A percentile compares a stretch with the other conserved stretches of the same genome.
These are phyloP conservation scores for Lacanobia wlatinum DNA, from an alignment of 2,888 invertebrate genomes.

Conservation along the genomic window DNA sequence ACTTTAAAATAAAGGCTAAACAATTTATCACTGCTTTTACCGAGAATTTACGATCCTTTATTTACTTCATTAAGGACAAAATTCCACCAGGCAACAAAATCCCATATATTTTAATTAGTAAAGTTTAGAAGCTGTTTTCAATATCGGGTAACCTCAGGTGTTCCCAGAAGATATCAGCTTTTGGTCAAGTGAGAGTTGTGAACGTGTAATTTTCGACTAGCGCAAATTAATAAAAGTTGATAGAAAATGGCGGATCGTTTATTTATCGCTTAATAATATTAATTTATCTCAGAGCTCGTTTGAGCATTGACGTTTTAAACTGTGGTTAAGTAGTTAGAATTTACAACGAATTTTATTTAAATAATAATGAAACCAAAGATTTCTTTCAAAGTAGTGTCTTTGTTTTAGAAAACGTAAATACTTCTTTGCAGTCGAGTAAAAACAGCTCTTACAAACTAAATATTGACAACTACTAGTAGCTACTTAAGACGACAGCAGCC, in stretches of 20 bases:
- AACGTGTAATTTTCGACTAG: slow-evolving; percentile 6
- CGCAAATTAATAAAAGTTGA: slow-evolving; percentile 10
- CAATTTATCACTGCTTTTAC: not conserved
- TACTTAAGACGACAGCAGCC: no score
- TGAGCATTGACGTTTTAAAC: not conserved
- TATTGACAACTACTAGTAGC: not conserved
- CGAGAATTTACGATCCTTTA: not conserved
- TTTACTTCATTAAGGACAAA: slow-evolving; percentile 32
- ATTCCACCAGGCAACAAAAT: slow-evolving; percentile 38
- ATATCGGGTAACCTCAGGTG: slow-evolving; percentile 51
- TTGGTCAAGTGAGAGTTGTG: slow-evolving; percentile 17
- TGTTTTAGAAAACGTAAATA: no score
- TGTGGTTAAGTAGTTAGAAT: not conserved
- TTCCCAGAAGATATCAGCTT: slow-evolving; percentile 20
- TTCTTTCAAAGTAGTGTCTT: not conserved
- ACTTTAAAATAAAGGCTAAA: not conserved
- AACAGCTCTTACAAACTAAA: not conserved
- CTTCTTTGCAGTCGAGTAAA: not conserved
- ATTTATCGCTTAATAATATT: slow-evolving; percentile 8
- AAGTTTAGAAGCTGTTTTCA: slow-evolving; percentile 52
- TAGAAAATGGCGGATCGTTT: slow-evolving; percentile 7
- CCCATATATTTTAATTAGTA: slow-evolving; percentile 59
- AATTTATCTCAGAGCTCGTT: not conserved
- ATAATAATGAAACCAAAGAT: not conserved
- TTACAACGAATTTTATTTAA: not conserved